Evolutionary conservation across 2,797 vertebrate genomes (phyloP), one percentile per base, ranked within the genome.

Genomic region (Pipistrellus kuhlii): DNA sequence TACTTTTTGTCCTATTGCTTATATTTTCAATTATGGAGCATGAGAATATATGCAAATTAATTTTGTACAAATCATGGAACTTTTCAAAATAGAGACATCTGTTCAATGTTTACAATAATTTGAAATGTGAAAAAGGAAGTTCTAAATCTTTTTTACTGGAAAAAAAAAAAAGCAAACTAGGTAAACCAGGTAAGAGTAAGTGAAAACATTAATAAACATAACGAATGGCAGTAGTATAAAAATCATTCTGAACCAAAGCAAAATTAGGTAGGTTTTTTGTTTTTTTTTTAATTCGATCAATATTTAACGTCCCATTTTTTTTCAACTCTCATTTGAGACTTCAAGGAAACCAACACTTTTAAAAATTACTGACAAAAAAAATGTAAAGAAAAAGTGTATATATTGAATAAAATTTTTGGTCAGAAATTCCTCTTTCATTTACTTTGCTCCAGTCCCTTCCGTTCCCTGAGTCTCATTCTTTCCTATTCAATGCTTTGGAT

Each of bases 191-290:
- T 87, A 55, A 68, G 11, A 68, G 8, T 23, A 80, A 77, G 8
- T 59, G 2, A 90, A 38, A 71, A 27, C 18, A 32, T 87, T 81
- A 76, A 69, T 18, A 82, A 41, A 68, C 10, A 84, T 35, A 46
- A 51, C n/a, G 5, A 71, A 71, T 55, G 35, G 2, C 15, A 72
- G 2, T 72, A 57, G 7, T 5, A 1, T 44, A 41, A 51, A 72
- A 57, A 44, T 87, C 25, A 48, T 76, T 92, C 69, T 92, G 8
- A 93, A 73, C n/a, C 64, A 51, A 88, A 84, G 13, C 15, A 88
- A 88, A 84, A 48, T 71, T 90, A 10, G 1, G 18, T 25, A 17
- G 62, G 44, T 46, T 10, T n/a, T n/a, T 46, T 46, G 48, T 48
- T 51, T 51, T 8, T 12, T 69, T 23, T 44, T 6, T 48, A 8